Conservation (phyloP, 2,797 vertebrate species). For the Gorsachius magnificus region DNA sequence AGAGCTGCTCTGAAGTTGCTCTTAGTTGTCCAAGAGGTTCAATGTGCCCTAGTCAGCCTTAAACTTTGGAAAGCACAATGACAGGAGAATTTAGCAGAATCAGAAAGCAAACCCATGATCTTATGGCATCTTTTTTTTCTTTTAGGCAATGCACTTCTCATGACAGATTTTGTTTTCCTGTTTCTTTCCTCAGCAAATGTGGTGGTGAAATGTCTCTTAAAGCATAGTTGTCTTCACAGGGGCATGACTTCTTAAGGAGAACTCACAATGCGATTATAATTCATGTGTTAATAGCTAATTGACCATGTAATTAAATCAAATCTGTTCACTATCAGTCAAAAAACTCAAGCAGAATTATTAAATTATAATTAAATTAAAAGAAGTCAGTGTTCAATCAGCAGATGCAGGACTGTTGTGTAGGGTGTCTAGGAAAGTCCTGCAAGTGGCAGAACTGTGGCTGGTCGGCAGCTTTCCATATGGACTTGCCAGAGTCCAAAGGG, state of each 20-base stretch:
- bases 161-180: not conserved
- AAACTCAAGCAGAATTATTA: not conserved
- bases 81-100: not conserved
- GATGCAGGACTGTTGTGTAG: not conserved
- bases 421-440: not conserved
- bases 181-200: not conserved
- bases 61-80: not conserved
- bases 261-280: not conserved
- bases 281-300: slow-evolving; percentile 53
- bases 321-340: slow-evolving; percentile 15
- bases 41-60: not conserved
- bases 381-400: not conserved
- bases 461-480: not conserved
- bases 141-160: not conserved
- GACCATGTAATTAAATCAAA: slow-evolving; percentile 12
- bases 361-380: not conserved
- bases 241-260: not conserved
- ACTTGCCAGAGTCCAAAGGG: not conserved
- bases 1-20: not conserved
- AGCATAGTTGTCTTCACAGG: not conserved
- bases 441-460: not conserved
- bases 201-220: not conserved
- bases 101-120: not conserved
- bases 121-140: not conserved
- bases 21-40: not conserved